A percentile compares a stretch with the other conserved stretches of the same genome.
phyloP scores from a whole-genome alignment of 2,888 invertebrate species.

The Acronicta alni region DNA sequence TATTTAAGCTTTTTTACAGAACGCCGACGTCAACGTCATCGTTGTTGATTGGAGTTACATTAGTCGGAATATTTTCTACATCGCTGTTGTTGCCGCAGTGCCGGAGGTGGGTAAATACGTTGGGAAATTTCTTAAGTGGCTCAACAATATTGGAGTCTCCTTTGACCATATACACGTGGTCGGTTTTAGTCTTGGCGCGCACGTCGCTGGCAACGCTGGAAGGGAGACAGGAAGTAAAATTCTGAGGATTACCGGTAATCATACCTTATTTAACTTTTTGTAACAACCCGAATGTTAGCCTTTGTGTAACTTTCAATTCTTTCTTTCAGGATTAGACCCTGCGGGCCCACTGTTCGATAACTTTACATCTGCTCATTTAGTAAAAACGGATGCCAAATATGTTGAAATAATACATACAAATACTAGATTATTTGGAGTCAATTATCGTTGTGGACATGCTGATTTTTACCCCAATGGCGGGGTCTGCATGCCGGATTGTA shows the following conservation, averaged over 20 bases:
- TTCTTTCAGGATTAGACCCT: constrained; percentile 76
- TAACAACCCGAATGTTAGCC: neutral
- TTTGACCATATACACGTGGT: constrained; percentile 76
- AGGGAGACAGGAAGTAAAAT: constrained; percentile 66
- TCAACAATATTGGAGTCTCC: constrained; percentile 61
- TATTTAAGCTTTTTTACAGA: constrained; percentile 70
- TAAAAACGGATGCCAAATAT: constrained; percentile 70
- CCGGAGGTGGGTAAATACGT: constrained; percentile 68
- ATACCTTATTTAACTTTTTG: neutral
- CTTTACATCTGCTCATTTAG: constrained; percentile 59
- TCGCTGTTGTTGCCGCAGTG: constrained; percentile 66
- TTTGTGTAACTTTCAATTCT: neutral
- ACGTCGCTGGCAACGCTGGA: constrained; percentile 78
- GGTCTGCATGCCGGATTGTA: constrained; percentile 75
- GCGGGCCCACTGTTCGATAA: constrained; percentile 74
- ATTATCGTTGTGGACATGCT: constrained; percentile 70
- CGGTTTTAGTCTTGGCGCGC: constrained; percentile 84
- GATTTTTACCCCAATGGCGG: constrained; percentile 81
- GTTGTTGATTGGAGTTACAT: constrained; percentile 78
- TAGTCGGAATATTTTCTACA: constrained; percentile 73
- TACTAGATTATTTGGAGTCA: constrained; percentile 65
- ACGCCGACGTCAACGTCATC: constrained; percentile 77
- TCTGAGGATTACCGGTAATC: constrained; percentile 75
- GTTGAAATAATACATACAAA: constrained; percentile 83
- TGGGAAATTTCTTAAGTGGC: constrained; percentile 57